Conservation (phyloP, 1,140 invertebrate genomes). For the Lethrus apterus region DNA sequence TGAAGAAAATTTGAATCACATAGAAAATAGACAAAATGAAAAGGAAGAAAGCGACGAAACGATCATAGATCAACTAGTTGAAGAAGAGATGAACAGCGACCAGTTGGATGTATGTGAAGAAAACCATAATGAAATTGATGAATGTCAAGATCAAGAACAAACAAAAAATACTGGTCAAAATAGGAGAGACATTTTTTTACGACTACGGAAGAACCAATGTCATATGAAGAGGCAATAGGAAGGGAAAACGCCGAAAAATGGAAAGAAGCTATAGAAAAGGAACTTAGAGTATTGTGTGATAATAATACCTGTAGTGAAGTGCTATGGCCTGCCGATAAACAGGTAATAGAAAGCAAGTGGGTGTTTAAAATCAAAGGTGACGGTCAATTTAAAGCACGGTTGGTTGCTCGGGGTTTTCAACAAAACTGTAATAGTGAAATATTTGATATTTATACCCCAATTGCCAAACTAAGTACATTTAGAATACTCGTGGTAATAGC, state of each 20-base stretch:
- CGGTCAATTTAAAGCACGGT: constrained; percentile 15
- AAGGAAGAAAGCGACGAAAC: background rate
- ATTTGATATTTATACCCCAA: constrained; percentile 23
- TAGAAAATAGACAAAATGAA: background rate
- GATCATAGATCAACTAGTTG: no score
- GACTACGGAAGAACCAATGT: constrained; percentile 4
- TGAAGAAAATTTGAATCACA: constrained; percentile 3
- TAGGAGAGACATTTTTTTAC: constrained; percentile 9
- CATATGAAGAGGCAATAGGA: constrained; percentile 1
- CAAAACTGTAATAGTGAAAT: constrained; percentile 8
- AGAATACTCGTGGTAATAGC: constrained; percentile 18
- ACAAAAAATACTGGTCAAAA: no score
- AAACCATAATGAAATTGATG: no score
- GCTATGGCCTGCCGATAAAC: constrained; percentile 3
- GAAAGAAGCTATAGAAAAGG: constrained; percentile 15
- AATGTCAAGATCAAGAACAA: no score
- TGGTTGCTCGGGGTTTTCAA: constrained; percentile 15
- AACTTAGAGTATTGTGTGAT: constrained; percentile 8
- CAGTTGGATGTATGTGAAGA: constrained; percentile 13
- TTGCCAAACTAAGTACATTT: constrained; percentile 22
- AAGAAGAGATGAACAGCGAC: background rate
- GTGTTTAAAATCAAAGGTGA: constrained; percentile 23
- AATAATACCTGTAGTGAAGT: constrained; percentile 12
- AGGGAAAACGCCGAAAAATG: constrained; percentile 8
- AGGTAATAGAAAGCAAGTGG: constrained; percentile 26